Evolutionary conservation across 1,140 invertebrate species (phyloP).

Genomic region (Drosophila subobscura): DNA sequence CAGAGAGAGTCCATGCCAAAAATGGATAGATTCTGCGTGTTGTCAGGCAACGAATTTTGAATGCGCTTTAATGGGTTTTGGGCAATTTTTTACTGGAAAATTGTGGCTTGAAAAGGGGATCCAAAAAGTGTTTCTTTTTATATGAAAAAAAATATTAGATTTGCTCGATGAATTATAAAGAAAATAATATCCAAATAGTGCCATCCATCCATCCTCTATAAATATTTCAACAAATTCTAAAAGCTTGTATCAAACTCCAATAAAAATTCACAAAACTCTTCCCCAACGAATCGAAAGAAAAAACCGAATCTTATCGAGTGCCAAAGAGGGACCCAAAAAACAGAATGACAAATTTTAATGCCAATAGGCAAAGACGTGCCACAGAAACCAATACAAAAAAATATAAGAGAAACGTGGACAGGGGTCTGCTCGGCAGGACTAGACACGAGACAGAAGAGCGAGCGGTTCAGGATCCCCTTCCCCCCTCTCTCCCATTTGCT

Average conservation of each 20-base stretch:
- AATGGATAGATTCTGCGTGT: not conserved
- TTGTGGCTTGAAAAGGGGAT: not conserved
- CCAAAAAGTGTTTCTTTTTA: not conserved
- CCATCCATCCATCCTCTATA: no score
- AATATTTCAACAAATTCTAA: not conserved
- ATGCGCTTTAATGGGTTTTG: slow-evolving; percentile 17
- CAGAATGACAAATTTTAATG: slow-evolving; percentile 80
- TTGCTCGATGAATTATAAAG: not conserved
- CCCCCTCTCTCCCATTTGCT: slow-evolving; percentile 37
- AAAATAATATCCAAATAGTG: no score
- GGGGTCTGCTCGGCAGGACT: not conserved
- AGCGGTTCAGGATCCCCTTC: no score
- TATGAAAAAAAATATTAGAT: slow-evolving; percentile 5
- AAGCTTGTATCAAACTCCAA: not conserved
- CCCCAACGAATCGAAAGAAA: not conserved
- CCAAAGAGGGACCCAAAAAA: slow-evolving; percentile 47
- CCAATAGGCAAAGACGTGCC: slow-evolving; percentile 71
- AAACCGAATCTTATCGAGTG: slow-evolving; percentile 19
- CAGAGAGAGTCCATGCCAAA: slow-evolving; percentile 9
- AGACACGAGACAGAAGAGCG: not conserved
- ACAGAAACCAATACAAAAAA: slow-evolving; percentile 6
- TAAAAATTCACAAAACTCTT: not conserved
- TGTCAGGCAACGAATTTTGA: slow-evolving; percentile 4
- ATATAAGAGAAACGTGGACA: slow-evolving; percentile 1
- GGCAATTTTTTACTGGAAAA: not conserved